These are phyloP conservation scores for Bujurquina vittata DNA, from an alignment of 2,113 vertebrate genomes.

Conservation along the genomic window DNA sequence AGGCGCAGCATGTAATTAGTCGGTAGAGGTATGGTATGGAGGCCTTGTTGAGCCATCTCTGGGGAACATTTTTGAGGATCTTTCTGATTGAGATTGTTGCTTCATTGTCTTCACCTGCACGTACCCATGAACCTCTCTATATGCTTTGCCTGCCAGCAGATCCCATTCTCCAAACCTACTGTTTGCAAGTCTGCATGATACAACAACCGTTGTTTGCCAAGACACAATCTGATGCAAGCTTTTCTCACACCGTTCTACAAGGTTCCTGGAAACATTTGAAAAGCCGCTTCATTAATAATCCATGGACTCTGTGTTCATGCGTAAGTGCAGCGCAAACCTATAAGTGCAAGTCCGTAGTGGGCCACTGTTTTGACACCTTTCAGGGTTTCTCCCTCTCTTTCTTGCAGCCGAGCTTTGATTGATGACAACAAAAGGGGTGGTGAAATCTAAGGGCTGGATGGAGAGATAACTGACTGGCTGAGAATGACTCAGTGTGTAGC, in stretches of 20 bases:
- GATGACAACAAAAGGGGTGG: conserved; percentile 73
- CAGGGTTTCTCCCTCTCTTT: conserved; percentile 40
- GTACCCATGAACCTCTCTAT: conserved; percentile 34
- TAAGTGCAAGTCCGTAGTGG: conserved; percentile 49
- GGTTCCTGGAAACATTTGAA: conserved; percentile 65
- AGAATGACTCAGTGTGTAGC: conserved; percentile 74
- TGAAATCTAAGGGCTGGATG: conserved; percentile 72
- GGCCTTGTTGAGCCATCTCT: conserved; percentile 47
- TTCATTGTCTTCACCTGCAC: conserved; percentile 36
- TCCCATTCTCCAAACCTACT: conserved; percentile 28
- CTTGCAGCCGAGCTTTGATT: conserved; percentile 65
- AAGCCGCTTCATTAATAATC: conserved; percentile 70
- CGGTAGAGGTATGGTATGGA: conserved; percentile 39
- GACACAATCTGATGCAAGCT: conserved; percentile 48
- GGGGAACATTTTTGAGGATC: conserved; percentile 38
- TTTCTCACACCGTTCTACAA: conserved; percentile 51
- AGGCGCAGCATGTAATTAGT: conserved; percentile 60
- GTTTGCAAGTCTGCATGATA: conserved; percentile 43
- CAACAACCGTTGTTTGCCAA: conserved; percentile 43
- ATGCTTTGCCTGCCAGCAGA: conserved; percentile 33
- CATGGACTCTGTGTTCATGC: conserved; percentile 48
- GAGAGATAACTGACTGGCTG: conserved; percentile 75
- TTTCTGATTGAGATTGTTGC: conserved; percentile 10
- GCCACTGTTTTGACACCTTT: conserved; percentile 69
- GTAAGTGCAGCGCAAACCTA: conserved; percentile 51